Base-by-base conservation (phyloP, 2,888 invertebrate genomes). In the Nysson spinosus region DNA sequence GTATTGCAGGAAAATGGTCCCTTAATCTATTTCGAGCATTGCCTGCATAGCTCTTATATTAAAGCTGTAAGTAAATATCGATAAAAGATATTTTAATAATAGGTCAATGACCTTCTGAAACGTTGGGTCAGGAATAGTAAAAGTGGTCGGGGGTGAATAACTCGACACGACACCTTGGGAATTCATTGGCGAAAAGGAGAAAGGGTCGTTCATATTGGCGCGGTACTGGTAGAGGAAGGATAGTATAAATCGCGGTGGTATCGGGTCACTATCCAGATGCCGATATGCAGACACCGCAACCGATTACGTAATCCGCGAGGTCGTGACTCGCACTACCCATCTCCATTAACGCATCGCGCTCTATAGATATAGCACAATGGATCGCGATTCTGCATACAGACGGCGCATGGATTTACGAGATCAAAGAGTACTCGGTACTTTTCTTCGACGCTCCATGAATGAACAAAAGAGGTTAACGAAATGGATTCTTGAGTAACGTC, bases 261-360 rank as follows among this genome's bases (percentile, higher is more conserved):
- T 70, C 52, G 47, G 37, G 11, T 26, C 44, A 51, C 30, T 46
- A 46, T 55, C 24, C 52, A 12, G 24, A 22, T 12, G 42, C 43
- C 30, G 71, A 65, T 64, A 62, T 19, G 46, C 43, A 39, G 55
- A 40, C 44, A 40, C 47, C 52, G 55, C 56, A 49, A 50, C 47
- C 35, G 57, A 57, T 73, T 74, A 75, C 74, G 69, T 72, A 75
- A 75, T 72, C 72, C 57, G 39, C 49, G 66, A 61, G 74, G 61
- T 75, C 74, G 66, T 75, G 72, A 69, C 69, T 75, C 69, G 63
- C 40, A 55, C 63, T 61, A 55, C 54, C 49, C 66, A 42, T 57
- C 62, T 63, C 60, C 60, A 61, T 71, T 68, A 70, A 71, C 69
- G 43, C 54, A 58, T 46, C n/a, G 51, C 63, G 28, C 28, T 44